phyloP scores from a whole-genome alignment of 1,140 invertebrate genomes.

The Ganaspis sp. region DNA sequence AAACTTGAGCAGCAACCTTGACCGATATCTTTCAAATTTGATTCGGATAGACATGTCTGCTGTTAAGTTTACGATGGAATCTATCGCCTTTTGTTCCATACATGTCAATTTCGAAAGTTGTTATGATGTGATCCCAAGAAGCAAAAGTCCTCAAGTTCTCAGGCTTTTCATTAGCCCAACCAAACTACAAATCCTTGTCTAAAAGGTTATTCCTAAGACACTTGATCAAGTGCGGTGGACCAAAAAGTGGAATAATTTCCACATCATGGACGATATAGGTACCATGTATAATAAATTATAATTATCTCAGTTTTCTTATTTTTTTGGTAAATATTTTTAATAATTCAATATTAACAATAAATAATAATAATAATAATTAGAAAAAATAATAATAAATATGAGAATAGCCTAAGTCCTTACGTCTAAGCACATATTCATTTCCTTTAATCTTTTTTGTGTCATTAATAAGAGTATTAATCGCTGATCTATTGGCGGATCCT shows the following conservation, averaged over 20 bases:
- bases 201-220: conserved; percentile 42
- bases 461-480: conserved; percentile 33
- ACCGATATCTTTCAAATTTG: conserved; percentile 37
- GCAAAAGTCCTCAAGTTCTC: conserved; percentile 31
- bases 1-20: conserved; percentile 24
- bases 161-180: not conserved
- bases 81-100: not conserved
- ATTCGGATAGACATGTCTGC: not conserved
- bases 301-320: too few relatives aligned
- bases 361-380: too few relatives aligned
- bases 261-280: conserved; percentile 34
- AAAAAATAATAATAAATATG: too few relatives aligned
- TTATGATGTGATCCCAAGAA: conserved; percentile 30
- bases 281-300: not conserved
- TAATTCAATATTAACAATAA: too few relatives aligned
- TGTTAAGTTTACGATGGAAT: conserved; percentile 19
- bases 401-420: not conserved
- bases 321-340: too few relatives aligned
- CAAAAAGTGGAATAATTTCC: conserved; percentile 34
- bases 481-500: conserved; percentile 31
- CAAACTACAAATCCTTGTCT: conserved; percentile 34
- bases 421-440: not conserved
- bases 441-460: not conserved
- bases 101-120: conserved; percentile 37
- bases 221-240: conserved; percentile 38